Evolutionary conservation across 2,113 vertebrate genomes (phyloP), one percentile per base, ranked within the genome.

Genomic region (Cairina moschata): DNA sequence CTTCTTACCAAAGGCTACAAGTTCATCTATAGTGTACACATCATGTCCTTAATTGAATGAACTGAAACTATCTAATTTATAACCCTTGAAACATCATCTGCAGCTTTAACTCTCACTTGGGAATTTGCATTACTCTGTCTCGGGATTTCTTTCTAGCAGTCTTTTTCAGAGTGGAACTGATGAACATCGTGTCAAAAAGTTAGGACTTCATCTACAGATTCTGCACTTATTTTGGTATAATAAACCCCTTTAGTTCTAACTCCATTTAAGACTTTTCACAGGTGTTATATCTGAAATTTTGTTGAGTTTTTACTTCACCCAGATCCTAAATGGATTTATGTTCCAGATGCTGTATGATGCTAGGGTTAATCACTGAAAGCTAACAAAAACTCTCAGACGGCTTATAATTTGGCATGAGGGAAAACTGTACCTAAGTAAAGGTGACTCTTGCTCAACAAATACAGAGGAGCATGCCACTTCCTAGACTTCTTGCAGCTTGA

Each of bases 1-100:
- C 89, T 96, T 72, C 75, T 94, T 94, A 81, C 65, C 17, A 5
- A 92, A 95, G 79, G 74, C 83, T 55, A 90, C 15, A 72, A 83
- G 84, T 92, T 97, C 95, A 96, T 80, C 91, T 97, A 86, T 38
- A 86, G 38, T 83, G 44, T 93, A 76, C 54, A 34, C 21, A 50
- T 79, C 34, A 31, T 22, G 32, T 86, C 44, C 86, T 88, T 67
- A 22, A 54, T 80, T 55, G 74, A 93, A 95, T 93, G 87, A 93
- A 86, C 72, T 88, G 77, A 94, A 95, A 36, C 88, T 79, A 88
- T 96, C 92, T 88, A 79, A 74, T 71, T 69, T 84, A 58, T 89
- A 94, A 88, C 72, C 86, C 54, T 91, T 58, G 86, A 56, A 97
- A 90, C 88, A 66, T 94, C 95, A 95, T 66, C 73, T 96, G 93